Base-by-base conservation (phyloP, 2,888 invertebrate genomes). In the Pheosia tremula region DNA sequence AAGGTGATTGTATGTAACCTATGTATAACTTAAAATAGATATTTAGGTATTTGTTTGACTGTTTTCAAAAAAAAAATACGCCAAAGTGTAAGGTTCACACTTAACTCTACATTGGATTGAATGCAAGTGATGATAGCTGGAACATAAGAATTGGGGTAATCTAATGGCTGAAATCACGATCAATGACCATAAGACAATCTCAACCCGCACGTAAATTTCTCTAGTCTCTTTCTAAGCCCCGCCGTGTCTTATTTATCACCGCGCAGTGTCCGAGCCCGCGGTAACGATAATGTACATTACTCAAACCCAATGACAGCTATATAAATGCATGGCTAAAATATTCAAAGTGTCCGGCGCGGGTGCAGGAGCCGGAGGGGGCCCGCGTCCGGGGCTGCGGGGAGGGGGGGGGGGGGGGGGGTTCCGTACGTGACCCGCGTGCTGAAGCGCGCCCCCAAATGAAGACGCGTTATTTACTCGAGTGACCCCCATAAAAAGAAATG, bases 401-500 rank as follows among this genome's bases (percentile, higher is more conserved):
- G 38, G 57, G 64, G 41, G 36, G 49, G 11, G 39, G 58, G 65
- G 60, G 71, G 57, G 61, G 47, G 56, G 57, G 60, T 38, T 59
- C n/a, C 53, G 66, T 57, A 74, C 84, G 84, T 84, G 85, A 67
- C 62, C 64, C 43, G 84, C 71, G 68, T 84, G 63, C 75, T 59
- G 67, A 80, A 58, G 11, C 56, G 38, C 39, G 68, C 68, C 70
- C 71, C 74, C 60, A 74, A 67, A 77, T 67, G 81, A 85, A 87
- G 89, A 88, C 85, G 84, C 86, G 86, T 84, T 89, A 87, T 89
- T 87, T 88, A 87, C 87, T 83, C 82, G 84, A 85, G 80, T 89
- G 89, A 89, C 90, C 90, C 84, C 80, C 82, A 82, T 83, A 85
- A 85, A 88, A 87, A 85, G 85, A 83, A 88, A 83, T 77, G 84